Percentiles rank a stretch among this genome's conserved stretches.
These are phyloP conservation scores for Cirrhinus mrigala DNA, from an alignment of 2,797 vertebrate species.

Conservation along the genomic window DNA sequence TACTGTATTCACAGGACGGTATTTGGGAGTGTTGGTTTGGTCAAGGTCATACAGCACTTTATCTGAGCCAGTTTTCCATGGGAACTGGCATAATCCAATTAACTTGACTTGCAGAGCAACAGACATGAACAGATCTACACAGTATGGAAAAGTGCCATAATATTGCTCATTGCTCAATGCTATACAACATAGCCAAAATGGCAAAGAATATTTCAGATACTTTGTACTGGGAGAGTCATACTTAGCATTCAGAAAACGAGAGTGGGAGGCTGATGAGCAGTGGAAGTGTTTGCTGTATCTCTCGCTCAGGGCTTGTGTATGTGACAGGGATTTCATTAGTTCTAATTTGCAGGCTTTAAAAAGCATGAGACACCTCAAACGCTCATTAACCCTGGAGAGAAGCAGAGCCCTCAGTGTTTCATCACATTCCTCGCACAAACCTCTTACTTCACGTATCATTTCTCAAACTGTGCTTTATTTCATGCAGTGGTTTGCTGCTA, in stretches of 20 bases:
- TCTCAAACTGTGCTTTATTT: slow-evolving; percentile 22
- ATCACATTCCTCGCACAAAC: neutral
- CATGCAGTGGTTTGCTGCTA: slow-evolving; percentile 90
- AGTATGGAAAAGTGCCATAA: neutral
- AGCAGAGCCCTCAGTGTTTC: neutral
- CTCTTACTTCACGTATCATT: neutral
- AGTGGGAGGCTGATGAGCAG: slow-evolving; percentile 2
- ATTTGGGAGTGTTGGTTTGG: neutral
- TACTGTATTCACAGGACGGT: neutral
- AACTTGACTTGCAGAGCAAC: slow-evolving; percentile 38
- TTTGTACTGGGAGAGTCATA: neutral
- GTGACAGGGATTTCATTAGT: slow-evolving; percentile 69
- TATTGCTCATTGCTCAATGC: neutral
- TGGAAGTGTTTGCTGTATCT: slow-evolving; percentile 56
- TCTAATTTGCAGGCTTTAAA: slow-evolving; percentile 58
- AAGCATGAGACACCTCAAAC: slow-evolving; percentile 59
- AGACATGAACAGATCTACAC: neutral
- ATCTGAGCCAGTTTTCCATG: slow-evolving; percentile 24
- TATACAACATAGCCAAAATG: neutral
- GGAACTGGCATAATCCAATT: slow-evolving; percentile 51
- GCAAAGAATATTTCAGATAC: neutral
- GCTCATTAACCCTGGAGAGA: slow-evolving; percentile 37
- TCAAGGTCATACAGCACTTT: slow-evolving; percentile 26
- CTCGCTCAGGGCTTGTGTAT: slow-evolving; percentile 55
- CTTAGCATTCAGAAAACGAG: slow-evolving; percentile 22